Percentiles rank a stretch among this genome's conserved stretches.
These are phyloP conservation scores for Ctenomys sociabilis DNA, from an alignment of 2,113 vertebrate genomes.

Conservation along the genomic window DNA sequence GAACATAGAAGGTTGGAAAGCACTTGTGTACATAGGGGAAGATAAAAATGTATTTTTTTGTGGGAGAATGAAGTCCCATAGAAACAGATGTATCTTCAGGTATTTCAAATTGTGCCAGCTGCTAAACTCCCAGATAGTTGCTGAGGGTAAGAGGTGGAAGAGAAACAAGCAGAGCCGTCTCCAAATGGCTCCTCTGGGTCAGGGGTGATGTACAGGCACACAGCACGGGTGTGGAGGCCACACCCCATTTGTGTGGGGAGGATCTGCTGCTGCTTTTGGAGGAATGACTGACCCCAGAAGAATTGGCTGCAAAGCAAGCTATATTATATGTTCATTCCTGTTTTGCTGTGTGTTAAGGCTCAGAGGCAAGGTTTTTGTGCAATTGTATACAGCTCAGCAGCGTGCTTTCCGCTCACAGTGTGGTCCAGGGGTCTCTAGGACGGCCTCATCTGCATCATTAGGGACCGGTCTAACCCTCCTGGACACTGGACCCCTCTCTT, in stretches of 20 bases:
- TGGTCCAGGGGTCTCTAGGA: neutral
- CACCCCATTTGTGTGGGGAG: too few species aligned
- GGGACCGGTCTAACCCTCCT: neutral
- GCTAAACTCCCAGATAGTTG: neutral
- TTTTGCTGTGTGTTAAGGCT: neutral
- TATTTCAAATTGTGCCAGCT: neutral
- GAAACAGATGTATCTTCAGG: neutral
- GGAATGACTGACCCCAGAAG: neutral
- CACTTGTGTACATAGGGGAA: neutral
- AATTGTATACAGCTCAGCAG: neutral
- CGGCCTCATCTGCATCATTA: neutral
- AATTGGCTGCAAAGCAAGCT: neutral
- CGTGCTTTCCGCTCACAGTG: neutral
- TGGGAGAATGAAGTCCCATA: neutral
- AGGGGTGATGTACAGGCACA: neutral
- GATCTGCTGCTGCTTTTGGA: neutral
- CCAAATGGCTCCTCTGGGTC: neutral
- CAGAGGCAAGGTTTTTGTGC: neutral
- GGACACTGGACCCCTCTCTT: too few species aligned
- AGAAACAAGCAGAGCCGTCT: neutral
- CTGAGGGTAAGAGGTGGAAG: neutral
- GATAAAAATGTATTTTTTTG: constrained; percentile 1
- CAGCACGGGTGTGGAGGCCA: neutral
- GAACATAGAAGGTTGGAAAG: neutral
- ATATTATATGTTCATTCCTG: neutral